Conservation (phyloP, 2,797 vertebrate species). For the Cercopithecus diana region DNA sequence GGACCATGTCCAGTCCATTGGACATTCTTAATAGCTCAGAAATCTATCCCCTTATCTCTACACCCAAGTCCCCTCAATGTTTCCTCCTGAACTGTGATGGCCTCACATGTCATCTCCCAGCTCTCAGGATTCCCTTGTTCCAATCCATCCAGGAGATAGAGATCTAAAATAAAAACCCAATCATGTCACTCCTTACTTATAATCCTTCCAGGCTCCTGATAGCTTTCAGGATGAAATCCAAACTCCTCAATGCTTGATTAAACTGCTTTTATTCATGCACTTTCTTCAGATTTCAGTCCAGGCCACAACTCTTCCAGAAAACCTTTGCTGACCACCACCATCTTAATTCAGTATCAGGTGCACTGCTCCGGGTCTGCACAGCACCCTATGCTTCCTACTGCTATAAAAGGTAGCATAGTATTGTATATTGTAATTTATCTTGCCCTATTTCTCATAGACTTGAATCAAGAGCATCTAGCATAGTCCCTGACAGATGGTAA, state of each 20-base stretch:
- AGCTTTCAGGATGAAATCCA: slow-evolving; percentile 51
- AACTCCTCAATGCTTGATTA: slow-evolving; percentile 29
- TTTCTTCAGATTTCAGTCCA: not conserved
- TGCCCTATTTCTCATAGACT: not conserved
- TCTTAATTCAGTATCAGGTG: not conserved
- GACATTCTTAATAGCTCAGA: not conserved
- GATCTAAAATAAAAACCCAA: slow-evolving; percentile 36
- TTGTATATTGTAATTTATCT: not conserved
- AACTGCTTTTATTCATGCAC: not conserved
- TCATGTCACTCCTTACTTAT: not conserved
- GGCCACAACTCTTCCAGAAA: not conserved
- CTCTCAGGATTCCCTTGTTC: not conserved
- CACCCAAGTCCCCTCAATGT: not conserved
- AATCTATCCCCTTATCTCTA: not conserved
- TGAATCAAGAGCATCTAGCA: not conserved
- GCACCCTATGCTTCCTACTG: not conserved
- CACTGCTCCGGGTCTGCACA: not conserved
- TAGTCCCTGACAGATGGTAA: not conserved
- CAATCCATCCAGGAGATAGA: not conserved
- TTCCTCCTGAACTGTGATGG: not conserved
- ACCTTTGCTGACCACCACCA: not conserved
- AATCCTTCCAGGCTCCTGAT: not conserved
- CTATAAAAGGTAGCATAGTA: not conserved
- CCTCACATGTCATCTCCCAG: not conserved
- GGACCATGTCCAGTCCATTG: not conserved